Base-by-base conservation (phyloP, 2,888 invertebrate genomes). In the Neoaliturus tenellus region DNA sequence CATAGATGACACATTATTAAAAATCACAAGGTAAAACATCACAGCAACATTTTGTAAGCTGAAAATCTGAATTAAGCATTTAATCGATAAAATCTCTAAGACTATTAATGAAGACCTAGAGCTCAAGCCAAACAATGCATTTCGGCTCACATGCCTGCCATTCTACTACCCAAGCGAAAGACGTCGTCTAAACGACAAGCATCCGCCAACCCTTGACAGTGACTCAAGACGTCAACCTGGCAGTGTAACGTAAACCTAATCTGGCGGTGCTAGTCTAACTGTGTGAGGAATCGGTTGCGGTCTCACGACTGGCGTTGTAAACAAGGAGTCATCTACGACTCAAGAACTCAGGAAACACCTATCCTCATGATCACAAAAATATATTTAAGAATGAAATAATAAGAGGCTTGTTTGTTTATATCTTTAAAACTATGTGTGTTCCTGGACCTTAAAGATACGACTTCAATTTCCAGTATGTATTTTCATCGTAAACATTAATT, bases 171-270 rank as follows among this genome's bases (percentile, higher is more conserved):
- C 41, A 44, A 75, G 44, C 44, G n/a, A 28, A 44, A 44, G 71
- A 71, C 6, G 25, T 75, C 39, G 44, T 35, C 75, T 75, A 75
- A 44, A 75, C 75, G 75, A 75, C 75, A 44, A 75, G 17, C 48
- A n/a, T 17, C 75, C 44, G 35, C 75, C 75, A 75, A 75, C 75
- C 75, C 41, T n/a, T 10, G 75, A 75, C 35, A 75, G 75, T 44
- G 39, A 23, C 75, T 75, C 75, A 75, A 75, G 75, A 75, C 12
- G 35, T 71, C 39, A 71, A 71, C 71, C 71, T 5, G 67, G 25
- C 25, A 6, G 14, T n/a, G n/a, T n/a, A n/a, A n/a, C n/a, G n/a
- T n/a, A n/a, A n/a, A n/a, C n/a, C 17, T 28, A 69, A 69, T 35
- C 41, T 73, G 75, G 75, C 75, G 75, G 75, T 75, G 75, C 75